These are phyloP conservation scores for Mythimna lalbum DNA, from an alignment of 2,888 invertebrate genomes.

Conservation along the genomic window DNA sequence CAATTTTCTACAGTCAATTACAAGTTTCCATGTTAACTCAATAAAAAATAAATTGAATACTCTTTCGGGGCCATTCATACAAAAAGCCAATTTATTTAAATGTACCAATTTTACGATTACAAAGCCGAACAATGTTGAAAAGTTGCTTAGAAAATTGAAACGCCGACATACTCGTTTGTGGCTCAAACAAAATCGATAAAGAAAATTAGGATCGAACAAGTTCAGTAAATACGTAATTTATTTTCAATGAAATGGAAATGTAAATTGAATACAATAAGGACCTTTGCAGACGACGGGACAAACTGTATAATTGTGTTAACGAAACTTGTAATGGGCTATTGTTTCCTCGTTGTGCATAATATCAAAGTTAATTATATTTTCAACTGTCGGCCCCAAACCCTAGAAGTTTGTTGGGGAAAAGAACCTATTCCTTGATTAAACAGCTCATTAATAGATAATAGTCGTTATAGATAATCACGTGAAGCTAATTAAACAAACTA, in stretches of 20 bases:
- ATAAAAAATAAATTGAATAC: conserved; percentile 60
- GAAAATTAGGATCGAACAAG: conserved; percentile 40
- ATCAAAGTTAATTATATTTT: background rate
- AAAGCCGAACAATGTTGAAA: conserved; percentile 56
- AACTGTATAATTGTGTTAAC: conserved; percentile 2
- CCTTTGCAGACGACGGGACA: background rate
- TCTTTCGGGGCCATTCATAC: conserved; percentile 40
- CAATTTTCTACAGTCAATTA: conserved; percentile 42
- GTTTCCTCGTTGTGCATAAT: background rate
- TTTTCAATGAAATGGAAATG: conserved; percentile 26
- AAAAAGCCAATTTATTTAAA: conserved; percentile 63
- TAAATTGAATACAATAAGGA: conserved; percentile 12
- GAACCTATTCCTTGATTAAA: background rate
- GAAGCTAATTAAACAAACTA: background rate
- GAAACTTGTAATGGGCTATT: background rate
- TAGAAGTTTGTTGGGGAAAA: background rate
- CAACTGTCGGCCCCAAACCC: too few relatives aligned
- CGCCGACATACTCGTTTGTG: conserved; percentile 40
- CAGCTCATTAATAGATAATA: background rate
- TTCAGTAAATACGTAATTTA: conserved; percentile 35
- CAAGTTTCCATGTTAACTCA: conserved; percentile 52
- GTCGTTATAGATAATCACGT: background rate
- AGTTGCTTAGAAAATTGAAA: conserved; percentile 57
- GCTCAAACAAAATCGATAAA: conserved; percentile 48
- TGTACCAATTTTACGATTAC: conserved; percentile 60